Base-by-base conservation (phyloP, 1,140 invertebrate species). In the Drosophila busckii region DNA sequence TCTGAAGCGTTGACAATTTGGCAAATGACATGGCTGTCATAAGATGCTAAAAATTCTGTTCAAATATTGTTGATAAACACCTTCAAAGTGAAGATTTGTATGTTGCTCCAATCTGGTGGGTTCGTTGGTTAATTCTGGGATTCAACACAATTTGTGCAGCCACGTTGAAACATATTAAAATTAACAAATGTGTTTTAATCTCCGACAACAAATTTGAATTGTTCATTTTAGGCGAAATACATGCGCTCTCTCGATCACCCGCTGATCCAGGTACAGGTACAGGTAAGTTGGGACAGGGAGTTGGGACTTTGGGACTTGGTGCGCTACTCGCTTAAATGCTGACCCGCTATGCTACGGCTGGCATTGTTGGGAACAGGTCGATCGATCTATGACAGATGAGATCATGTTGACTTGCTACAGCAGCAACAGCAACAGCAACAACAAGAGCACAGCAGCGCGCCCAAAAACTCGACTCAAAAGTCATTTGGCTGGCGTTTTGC, bases 351-450 rank as follows among this genome's bases (percentile, higher is more conserved):
- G 28, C 42, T 17, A 17, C 20, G 19, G 42, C 23, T 41, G 46
- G 44, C 40, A 35, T 59, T 82, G 80, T 71, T 69, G 71, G 53
- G 61, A 75, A 83, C 75, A 82, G 75, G 75, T 82, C 75, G 75
- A 82, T 82, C 75, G 75, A 82, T 82, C 75, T 82, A 82, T 82
- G 75, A 82, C 75, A 82, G 75, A 82, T 82, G 75, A 82, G 75
- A 82, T 82, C 75, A 82, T 75, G 75, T 82, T 82, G 75, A 80
- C 70, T 82, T 75, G 65, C 46, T 76, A 82, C 75, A 82, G 83
- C 82, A 69, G 60, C 52, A 41, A 10, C 32, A 32, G 26, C 34
- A 44, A 9, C 41, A 44, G 41, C 20, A 41, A 35, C 49, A 69
- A 19, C 46, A 35, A 31, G 41, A 45, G 29, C 58, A 58, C 8